Conservation (phyloP, 2,113 vertebrate species). For the Pachycephala philippinensis region DNA sequence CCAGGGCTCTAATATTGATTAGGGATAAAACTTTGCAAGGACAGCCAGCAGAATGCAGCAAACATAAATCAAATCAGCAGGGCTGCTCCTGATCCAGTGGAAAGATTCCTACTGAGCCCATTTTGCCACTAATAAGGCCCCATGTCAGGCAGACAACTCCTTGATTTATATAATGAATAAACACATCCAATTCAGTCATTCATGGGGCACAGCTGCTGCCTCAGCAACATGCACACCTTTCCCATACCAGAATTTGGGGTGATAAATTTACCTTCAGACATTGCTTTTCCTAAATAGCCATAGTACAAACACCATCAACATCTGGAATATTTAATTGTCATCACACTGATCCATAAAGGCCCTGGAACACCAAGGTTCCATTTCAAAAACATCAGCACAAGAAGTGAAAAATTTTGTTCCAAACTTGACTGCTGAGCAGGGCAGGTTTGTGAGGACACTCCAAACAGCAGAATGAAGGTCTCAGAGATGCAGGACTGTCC, state of each 20-base stretch:
- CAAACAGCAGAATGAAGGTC: background rate
- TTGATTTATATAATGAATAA: background rate
- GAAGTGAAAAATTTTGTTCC: background rate
- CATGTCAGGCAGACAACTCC: accelerated
- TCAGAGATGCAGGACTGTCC: background rate
- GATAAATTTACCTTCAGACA: background rate
- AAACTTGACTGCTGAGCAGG: background rate
- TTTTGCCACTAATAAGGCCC: background rate
- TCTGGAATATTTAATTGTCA: background rate
- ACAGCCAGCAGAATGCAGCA: background rate
- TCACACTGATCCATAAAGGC: background rate
- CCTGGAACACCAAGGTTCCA: background rate
- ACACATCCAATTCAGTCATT: background rate
- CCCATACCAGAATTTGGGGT: background rate
- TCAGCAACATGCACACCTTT: background rate
- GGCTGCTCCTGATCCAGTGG: background rate
- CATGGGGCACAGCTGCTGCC: background rate
- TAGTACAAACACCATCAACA: background rate
- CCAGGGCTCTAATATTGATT: background rate
- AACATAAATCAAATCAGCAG: background rate
- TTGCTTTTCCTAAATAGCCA: background rate
- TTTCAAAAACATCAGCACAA: background rate
- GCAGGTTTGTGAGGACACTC: background rate
- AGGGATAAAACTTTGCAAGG: background rate
- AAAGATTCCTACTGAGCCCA: background rate